Conservation (phyloP, 2,888 invertebrate species). For the Andrena chrysosceles region DNA sequence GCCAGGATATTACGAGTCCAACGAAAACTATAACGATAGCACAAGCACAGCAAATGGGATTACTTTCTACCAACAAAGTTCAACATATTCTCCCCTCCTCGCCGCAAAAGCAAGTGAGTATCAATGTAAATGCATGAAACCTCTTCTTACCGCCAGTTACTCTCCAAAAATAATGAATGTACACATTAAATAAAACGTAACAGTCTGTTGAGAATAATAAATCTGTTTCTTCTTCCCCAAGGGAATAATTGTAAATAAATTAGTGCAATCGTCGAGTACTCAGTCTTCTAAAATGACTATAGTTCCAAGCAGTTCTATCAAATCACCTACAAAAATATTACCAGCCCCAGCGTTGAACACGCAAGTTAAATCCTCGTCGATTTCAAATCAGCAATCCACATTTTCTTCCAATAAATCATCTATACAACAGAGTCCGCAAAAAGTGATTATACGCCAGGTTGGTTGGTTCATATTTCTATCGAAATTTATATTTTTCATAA, state of each 20-base stretch:
- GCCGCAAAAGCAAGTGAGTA: slow-evolving; percentile 78
- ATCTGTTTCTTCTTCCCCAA: slow-evolving; percentile 53
- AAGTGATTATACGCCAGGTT: slow-evolving; percentile 86
- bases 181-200: background rate
- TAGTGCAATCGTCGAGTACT: slow-evolving; percentile 82
- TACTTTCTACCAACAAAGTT: slow-evolving; percentile 85
- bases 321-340: slow-evolving; percentile 90
- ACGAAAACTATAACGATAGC: slow-evolving; percentile 89
- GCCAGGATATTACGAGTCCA: slow-evolving; percentile 81
- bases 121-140: background rate
- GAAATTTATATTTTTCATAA: slow-evolving; percentile 1
- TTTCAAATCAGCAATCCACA: slow-evolving; percentile 77
- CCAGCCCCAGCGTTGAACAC: slow-evolving; percentile 86
- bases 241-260: slow-evolving; percentile 86
- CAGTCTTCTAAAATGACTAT: slow-evolving; percentile 83
- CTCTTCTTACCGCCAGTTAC: too few relatives aligned
- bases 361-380: slow-evolving; percentile 76
- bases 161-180: background rate
- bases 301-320: slow-evolving; percentile 85
- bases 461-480: slow-evolving; percentile 7
- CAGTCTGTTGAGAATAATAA: slow-evolving; percentile 24
- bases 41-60: slow-evolving; percentile 88
- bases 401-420: slow-evolving; percentile 77
- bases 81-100: slow-evolving; percentile 84
- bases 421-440: slow-evolving; percentile 85